Percentiles rank a stretch among this genome's conserved stretches.
Evolutionary conservation across 2,888 invertebrate species (phyloP).

Genomic region (Tetanocera ferruginea): DNA sequence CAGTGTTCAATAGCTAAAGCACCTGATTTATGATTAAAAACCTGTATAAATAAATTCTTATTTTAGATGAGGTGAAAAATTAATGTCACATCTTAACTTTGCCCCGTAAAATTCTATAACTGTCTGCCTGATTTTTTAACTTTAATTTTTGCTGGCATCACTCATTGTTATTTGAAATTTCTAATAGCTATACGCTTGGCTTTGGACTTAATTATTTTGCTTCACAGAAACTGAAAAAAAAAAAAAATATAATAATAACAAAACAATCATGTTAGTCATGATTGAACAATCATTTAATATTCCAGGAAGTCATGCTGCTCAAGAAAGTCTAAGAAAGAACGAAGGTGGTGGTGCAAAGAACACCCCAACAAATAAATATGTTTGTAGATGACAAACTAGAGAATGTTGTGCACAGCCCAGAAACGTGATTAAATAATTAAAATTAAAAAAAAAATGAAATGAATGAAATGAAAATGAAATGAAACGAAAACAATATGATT

Average conservation of each 20-base stretch:
- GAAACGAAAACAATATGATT: not conserved
- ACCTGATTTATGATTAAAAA: too few relatives aligned
- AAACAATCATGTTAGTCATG: not conserved
- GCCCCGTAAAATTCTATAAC: too few relatives aligned
- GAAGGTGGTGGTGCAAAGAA: not conserved
- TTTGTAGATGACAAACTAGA: not conserved
- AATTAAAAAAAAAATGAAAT: not conserved
- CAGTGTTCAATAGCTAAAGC: too few relatives aligned
- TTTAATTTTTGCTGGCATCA: too few relatives aligned
- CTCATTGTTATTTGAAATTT: not conserved
- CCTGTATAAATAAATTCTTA: too few relatives aligned
- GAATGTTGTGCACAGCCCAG: not conserved
- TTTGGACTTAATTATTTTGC: not conserved
- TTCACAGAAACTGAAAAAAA: not conserved
- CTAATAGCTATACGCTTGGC: not conserved
- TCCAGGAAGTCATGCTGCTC: not conserved
- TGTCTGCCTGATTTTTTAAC: too few relatives aligned
- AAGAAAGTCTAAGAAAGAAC: not conserved
- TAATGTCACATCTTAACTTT: too few relatives aligned
- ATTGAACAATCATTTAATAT: not conserved
- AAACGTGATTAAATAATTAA: conserved; percentile 13
- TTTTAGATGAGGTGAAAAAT: too few relatives aligned
- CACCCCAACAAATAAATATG: not conserved
- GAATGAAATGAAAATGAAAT: too few relatives aligned
- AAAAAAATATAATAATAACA: too few relatives aligned